Evolutionary conservation across 2,113 vertebrate genomes (phyloP).

Genomic region (Galemys pyrenaicus): DNA sequence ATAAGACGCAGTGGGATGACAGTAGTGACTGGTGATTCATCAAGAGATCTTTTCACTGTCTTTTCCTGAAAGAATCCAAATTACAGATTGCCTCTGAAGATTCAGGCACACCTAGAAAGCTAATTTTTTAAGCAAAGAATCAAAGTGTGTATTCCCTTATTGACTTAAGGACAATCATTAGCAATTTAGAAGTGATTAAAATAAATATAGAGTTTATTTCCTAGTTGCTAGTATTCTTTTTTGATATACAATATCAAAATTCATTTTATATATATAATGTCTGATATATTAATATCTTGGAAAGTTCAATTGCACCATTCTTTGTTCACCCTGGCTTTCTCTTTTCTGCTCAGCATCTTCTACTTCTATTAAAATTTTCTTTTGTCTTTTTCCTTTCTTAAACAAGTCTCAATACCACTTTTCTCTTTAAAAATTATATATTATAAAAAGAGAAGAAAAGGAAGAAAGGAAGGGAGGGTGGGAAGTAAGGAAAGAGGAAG

Average conservation of each 20-base stretch:
- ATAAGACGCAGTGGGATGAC: neutral
- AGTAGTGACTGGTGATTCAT: neutral
- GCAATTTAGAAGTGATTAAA: neutral
- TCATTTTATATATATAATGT: too few relatives aligned
- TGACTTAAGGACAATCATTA: neutral
- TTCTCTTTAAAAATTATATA: constrained; percentile 1
- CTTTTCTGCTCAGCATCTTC: neutral
- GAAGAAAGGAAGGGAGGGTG: neutral
- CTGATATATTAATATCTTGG: neutral
- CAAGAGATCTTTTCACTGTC: neutral
- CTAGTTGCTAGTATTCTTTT: neutral
- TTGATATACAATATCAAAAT: neutral
- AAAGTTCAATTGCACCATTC: neutral
- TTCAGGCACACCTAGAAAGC: neutral
- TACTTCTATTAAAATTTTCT: neutral
- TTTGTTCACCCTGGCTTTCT: neutral
- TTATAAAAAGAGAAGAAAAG: neutral
- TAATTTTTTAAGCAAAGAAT: neutral
- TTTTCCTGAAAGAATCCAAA: neutral
- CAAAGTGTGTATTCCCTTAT: neutral
- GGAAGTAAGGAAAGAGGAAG: neutral
- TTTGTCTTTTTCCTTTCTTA: neutral
- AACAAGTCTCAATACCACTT: neutral
- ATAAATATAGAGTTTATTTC: neutral
- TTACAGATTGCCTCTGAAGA: neutral